A percentile compares a stretch with the other conserved stretches of the same genome.
These are phyloP conservation scores for Holothuria leucospilota DNA, from an alignment of 53 echinoderm and acorn worm genomes.

Conservation along the genomic window DNA sequence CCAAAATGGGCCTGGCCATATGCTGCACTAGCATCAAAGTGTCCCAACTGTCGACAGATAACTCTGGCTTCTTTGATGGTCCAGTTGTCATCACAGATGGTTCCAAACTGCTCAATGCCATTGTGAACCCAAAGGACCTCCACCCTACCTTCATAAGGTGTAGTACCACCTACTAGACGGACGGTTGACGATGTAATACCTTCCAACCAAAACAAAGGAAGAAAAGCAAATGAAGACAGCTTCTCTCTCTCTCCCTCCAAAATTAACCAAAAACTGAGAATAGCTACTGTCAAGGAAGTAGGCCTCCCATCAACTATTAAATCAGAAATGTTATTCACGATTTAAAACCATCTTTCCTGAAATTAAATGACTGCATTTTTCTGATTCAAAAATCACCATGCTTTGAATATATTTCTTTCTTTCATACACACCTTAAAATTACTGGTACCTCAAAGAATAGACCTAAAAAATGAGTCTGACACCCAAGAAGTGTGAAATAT, in stretches of 20 bases:
- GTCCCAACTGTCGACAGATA: constrained; percentile 6
- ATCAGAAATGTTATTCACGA: too few species aligned
- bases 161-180: constrained; percentile 3
- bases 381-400: too few species aligned
- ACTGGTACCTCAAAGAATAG: too few species aligned
- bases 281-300: not conserved
- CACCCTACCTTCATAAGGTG: constrained; percentile 24
- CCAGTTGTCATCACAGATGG: constrained; percentile 30
- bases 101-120: not conserved
- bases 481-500: too few species aligned
- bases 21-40: not conserved
- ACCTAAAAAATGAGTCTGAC: too few species aligned
- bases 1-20: constrained; percentile 2
- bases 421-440: too few species aligned
- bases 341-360: too few species aligned
- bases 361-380: too few species aligned
- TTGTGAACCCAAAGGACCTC: constrained; percentile 6
- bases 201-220: not conserved
- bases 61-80: constrained; percentile 9
- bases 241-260: not conserved
- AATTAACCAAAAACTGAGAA: not conserved
- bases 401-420: too few species aligned
- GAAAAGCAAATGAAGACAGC: not conserved
- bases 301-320: too few species aligned
- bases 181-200: constrained; percentile 3